A percentile compares a stretch with the other conserved stretches of the same genome.
Conservation (phyloP, 2,797 vertebrate genomes). For the Dendrocincla tyrannina region DNA sequence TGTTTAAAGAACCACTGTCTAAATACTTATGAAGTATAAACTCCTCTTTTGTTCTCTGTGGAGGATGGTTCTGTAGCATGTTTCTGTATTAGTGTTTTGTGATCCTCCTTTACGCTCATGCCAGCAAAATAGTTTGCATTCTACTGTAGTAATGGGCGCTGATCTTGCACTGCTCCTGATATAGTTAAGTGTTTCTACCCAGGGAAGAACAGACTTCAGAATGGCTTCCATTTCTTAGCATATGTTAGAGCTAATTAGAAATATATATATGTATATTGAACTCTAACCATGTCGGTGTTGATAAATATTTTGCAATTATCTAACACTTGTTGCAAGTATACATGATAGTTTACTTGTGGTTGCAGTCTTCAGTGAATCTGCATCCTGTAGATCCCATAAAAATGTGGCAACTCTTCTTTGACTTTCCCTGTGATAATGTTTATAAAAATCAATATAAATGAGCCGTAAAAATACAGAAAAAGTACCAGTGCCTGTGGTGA, state of each 20-base stretch:
- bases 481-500: slow-evolving; percentile 75
- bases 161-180: not conserved
- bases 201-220: slow-evolving; percentile 25
- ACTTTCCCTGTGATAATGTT: slow-evolving; percentile 68
- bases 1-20: not conserved
- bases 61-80: not conserved
- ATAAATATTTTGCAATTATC: slow-evolving; percentile 75
- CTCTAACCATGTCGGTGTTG: slow-evolving; percentile 62
- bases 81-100: not conserved
- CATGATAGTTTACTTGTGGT: slow-evolving; percentile 67
- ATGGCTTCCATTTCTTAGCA: slow-evolving; percentile 54
- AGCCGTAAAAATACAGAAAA: slow-evolving; percentile 73
- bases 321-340: slow-evolving; percentile 62
- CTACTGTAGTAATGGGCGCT: not conserved
- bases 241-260: slow-evolving; percentile 58
- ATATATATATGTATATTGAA: slow-evolving; percentile 13
- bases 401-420: slow-evolving; percentile 58
- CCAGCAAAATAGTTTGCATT: not conserved
- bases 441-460: slow-evolving; percentile 77
- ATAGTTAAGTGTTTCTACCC: not conserved
- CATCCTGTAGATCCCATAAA: slow-evolving; percentile 55
- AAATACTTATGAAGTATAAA: not conserved
- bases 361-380: slow-evolving; percentile 66
- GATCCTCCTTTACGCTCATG: not conserved
- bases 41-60: not conserved